Evolutionary conservation across 2,797 vertebrate genomes (phyloP), one percentile per base, ranked within the genome.

Genomic region (Cheirogaleus major): DNA sequence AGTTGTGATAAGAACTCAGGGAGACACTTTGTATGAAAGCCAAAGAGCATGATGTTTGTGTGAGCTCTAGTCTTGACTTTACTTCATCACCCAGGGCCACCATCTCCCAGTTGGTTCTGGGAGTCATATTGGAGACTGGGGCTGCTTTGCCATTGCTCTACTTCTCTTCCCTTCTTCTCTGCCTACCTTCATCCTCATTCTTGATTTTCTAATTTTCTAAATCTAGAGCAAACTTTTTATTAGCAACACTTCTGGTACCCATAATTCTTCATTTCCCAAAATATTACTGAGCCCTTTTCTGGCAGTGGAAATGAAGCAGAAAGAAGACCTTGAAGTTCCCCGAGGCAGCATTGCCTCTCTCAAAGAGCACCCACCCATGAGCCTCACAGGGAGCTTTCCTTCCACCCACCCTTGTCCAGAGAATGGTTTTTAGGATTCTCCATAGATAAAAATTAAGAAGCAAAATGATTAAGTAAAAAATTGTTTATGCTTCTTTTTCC

Each of bases 161-260:
- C 22, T 52, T 89, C 23, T 50, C 17, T 69, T 89, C 27, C 4
- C 22, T 90, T 91, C 25, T 73, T 82, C 13, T 57, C 41, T 45
- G 17, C 6, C 59, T 43, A 43, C 2, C 8, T 85, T 90, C 52
- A 30, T 57, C 5, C 1, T 91, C 61, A 79, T 55, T 82, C 50
- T 80, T 72, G 35, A 73, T 17, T 82, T 84, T 59, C 27, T 30
- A 1, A 45, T 93, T 97, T 91, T 65, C 50, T 90, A 87, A 89
- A 75, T 81, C 52, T 38, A 79, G 38, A 38, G 20, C 22, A 81
- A 93, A 50, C 10, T 84, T 27, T 79, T 88, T 35, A 59, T 30
- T 78, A 87, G 18, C 30, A 65, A 88, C 35, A 2, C 7, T 95
- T 95, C 91, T 59, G 52, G 12, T 59, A 59, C 9, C 32, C 27